These are phyloP conservation scores for Phrynocephalus vlangalii DNA, from an alignment of 2,797 vertebrate genomes.

Conservation along the genomic window DNA sequence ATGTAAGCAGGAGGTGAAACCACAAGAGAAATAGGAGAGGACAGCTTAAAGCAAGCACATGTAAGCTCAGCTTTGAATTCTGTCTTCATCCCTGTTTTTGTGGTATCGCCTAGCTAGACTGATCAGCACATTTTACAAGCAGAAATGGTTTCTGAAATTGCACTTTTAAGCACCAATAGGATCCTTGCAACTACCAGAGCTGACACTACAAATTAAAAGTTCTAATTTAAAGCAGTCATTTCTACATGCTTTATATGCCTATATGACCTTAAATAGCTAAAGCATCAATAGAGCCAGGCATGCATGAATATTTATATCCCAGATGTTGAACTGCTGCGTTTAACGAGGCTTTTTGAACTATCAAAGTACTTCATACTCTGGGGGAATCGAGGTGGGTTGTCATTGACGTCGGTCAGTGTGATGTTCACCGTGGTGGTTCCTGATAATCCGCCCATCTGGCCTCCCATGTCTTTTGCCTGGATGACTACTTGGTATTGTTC, in stretches of 20 bases:
- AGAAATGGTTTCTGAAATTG: neutral
- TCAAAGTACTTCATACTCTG: constrained; percentile 85
- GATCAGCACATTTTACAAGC: neutral
- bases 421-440: constrained; percentile 96
- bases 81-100: neutral
- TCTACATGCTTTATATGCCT: neutral
- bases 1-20: neutral
- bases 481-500: constrained; percentile 97
- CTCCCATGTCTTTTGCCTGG: constrained; percentile 98
- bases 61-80: neutral
- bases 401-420: constrained; percentile 92
- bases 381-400: constrained; percentile 94
- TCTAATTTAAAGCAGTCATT: neutral
- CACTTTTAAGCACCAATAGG: neutral
- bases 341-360: constrained; percentile 38
- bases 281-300: constrained; percentile 1
- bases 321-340: constrained; percentile 45
- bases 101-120: neutral
- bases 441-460: constrained; percentile 96
- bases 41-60: neutral
- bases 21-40: neutral
- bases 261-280: constrained; percentile 1
- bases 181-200: neutral
- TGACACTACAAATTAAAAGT: neutral
- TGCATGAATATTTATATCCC: constrained; percentile 1